Conservation (phyloP, 2,797 vertebrate species). For the Tachyglossus aculeatus region DNA sequence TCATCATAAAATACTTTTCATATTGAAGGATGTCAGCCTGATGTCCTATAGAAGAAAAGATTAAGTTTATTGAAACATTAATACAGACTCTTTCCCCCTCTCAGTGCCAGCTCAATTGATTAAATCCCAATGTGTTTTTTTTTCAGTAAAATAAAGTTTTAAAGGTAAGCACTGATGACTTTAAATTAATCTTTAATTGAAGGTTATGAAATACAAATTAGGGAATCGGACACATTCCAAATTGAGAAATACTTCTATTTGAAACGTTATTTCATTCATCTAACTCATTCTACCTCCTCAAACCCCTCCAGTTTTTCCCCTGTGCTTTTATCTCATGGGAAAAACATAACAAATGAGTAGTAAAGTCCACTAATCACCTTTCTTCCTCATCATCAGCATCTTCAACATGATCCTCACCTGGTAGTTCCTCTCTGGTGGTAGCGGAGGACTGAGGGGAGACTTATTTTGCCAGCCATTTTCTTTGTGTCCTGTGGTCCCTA, state of each 20-base stretch:
- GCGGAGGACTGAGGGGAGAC: no score
- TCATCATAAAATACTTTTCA: constrained; percentile 11
- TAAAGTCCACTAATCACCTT: no score
- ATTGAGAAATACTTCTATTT: constrained; percentile 41
- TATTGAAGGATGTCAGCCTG: neutral
- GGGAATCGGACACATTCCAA: constrained; percentile 19
- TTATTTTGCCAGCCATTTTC: no score
- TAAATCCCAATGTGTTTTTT: constrained; percentile 5
- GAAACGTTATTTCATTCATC: constrained; percentile 31
- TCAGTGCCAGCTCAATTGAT: constrained; percentile 9
- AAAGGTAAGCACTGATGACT: constrained; percentile 29
- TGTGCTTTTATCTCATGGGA: neutral
- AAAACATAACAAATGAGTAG: neutral
- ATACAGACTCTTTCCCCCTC: constrained; percentile 10
- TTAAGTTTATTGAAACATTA: constrained; percentile 4
- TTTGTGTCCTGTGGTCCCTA: no score
- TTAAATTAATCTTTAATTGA: constrained; percentile 48
- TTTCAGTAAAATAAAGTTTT: constrained; percentile 30
- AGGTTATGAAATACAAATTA: constrained; percentile 41
- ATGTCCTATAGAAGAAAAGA: neutral
- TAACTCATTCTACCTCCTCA: constrained; percentile 5
- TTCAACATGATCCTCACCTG: no score
- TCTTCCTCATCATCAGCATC: no score
- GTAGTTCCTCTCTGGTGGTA: no score
- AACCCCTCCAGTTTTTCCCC: neutral